Base-by-base conservation (phyloP, 2,113 vertebrate species). In the Oriolus oriolus region DNA sequence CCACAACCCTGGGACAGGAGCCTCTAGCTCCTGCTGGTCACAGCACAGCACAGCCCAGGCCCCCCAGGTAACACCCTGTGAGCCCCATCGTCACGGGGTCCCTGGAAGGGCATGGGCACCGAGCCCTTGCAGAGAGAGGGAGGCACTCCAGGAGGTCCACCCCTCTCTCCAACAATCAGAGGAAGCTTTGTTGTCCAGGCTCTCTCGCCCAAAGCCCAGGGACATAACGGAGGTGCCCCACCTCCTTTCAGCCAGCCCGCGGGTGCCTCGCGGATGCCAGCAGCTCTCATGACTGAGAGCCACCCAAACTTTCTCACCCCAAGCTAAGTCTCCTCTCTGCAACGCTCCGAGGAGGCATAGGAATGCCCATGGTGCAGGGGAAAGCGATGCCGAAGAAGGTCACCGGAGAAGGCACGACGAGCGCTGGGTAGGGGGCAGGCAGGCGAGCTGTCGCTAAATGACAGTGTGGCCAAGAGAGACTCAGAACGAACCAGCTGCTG, bases 1-100 rank as follows among this genome's bases (percentile, higher is more conserved):
- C 15, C 54, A 7, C 11, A 6, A 33, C 10, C 16, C 10, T 0
- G 3, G 13, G 11, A 56, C 18, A 41, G 45, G 7, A 86, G 16
- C 42, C 27, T 45, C 16, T 49, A 19, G 33, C 41, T 41, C 42
- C 33, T 1, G 3, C 14, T 1, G 3, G 18, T 39, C 11, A 76
- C 56, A 60, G 53, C 39, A 39, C 39, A 39, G 39, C 9, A 39
- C 31, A 77, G 35, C 22, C 7, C 66, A 20, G 17, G 19, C 12
- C 15, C 15, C 37, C 39, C 57, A 13, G 11, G 9, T 6, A 39
- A 57, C 0, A 0, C 59, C 35, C 1, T 1, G 13, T 2, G 21
- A 61, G 54, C 14, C 13, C 27, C 49, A 50, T 6, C 0, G 0
- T 30, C 54, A 42, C 13, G 0, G 0, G 50, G 17, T 60, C 68